Percentiles rank a stretch among this genome's conserved stretches.
phyloP scores from a whole-genome alignment of 2,797 vertebrate species.

The Chloroceryle inda region DNA sequence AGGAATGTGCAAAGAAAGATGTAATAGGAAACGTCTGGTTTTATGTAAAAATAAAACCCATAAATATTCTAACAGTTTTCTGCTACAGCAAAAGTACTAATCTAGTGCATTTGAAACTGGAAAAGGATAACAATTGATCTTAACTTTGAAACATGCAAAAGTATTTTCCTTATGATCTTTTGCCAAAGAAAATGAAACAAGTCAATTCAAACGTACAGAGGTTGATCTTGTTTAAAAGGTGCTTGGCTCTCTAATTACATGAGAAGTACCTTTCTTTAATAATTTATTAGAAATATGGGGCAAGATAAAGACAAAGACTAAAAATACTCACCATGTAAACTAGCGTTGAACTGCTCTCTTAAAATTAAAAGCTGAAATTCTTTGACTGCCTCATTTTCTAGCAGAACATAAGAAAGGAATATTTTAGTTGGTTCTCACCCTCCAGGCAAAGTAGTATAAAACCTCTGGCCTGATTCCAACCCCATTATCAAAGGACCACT shows the following conservation, averaged over 20 bases:
- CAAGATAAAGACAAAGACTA: constrained; percentile 55
- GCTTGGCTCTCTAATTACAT: constrained; percentile 69
- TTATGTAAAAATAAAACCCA: constrained; percentile 3
- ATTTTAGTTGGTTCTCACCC: constrained; percentile 87
- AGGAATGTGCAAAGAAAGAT: neutral
- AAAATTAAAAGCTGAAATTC: constrained; percentile 76
- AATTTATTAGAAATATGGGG: constrained; percentile 72
- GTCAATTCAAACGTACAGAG: constrained; percentile 52
- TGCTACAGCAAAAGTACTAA: constrained; percentile 1
- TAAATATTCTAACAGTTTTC: constrained; percentile 59
- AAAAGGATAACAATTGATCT: constrained; percentile 53
- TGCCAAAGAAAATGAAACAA: constrained; percentile 57
- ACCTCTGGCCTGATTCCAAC: constrained; percentile 88
- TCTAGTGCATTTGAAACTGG: constrained; percentile 27
- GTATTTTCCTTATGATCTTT: constrained; percentile 67
- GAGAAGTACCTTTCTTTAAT: constrained; percentile 70
- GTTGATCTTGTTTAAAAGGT: constrained; percentile 67
- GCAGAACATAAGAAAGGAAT: constrained; percentile 75
- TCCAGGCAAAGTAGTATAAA: constrained; percentile 85
- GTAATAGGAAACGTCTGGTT: neutral
- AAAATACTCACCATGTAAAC: constrained; percentile 50
- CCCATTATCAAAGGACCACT: constrained; percentile 90
- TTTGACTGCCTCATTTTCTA: constrained; percentile 73
- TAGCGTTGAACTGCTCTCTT: constrained; percentile 55
- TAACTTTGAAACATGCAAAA: constrained; percentile 64